Evolutionary conservation across 2,113 vertebrate species (phyloP).

Genomic region (Ophiodon elongatus): DNA sequence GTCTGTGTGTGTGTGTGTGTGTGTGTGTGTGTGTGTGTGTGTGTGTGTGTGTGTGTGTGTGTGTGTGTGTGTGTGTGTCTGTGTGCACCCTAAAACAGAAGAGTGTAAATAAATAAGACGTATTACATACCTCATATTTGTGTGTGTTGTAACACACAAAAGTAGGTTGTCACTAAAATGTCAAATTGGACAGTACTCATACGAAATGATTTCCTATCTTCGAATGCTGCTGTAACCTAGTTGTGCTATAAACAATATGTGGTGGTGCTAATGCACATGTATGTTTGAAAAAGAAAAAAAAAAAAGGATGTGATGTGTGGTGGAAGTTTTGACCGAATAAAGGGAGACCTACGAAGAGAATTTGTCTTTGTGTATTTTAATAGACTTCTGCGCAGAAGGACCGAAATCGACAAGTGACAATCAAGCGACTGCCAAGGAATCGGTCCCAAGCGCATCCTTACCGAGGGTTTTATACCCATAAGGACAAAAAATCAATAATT

Average conservation of each 20-base stretch:
- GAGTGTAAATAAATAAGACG: neutral
- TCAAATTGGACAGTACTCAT: neutral
- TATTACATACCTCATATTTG: neutral
- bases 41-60: neutral
- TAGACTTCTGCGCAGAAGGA: no score
- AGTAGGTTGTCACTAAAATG: slow-evolving; percentile 1
- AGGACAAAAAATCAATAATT: no score
- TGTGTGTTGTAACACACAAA: neutral
- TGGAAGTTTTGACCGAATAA: no score
- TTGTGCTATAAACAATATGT: neutral
- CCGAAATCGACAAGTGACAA: no score
- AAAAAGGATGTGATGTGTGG: no score
- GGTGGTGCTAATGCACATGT: neutral
- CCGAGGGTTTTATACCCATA: no score
- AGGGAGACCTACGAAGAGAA: no score
- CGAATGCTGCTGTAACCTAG: neutral
- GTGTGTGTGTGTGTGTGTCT: neutral
- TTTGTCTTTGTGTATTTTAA: no score
- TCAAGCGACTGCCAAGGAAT: no score
- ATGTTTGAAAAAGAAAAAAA: neutral
- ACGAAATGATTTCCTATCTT: neutral
- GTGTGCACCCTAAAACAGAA: neutral
- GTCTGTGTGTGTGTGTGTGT: slow-evolving; percentile 2
- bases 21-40: neutral
- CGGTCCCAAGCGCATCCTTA: no score